Percentiles rank a stretch among this genome's conserved stretches.
These are phyloP conservation scores for Procambarus clarkii DNA, from an alignment of 1,140 invertebrate species.

Conservation along the genomic window DNA sequence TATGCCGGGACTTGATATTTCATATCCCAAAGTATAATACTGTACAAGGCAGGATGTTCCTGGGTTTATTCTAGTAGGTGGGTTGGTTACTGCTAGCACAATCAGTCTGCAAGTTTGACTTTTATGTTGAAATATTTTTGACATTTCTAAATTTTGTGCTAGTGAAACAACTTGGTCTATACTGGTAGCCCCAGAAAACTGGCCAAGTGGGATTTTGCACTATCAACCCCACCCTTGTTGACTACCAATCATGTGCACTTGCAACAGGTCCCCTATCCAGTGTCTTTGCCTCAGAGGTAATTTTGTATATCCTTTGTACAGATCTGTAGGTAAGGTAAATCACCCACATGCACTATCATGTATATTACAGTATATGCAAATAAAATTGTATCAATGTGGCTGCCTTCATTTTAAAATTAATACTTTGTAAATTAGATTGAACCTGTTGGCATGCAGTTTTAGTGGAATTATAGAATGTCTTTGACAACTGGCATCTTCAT, in stretches of 20 bases:
- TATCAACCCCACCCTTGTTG: background rate
- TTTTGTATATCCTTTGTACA: constrained; percentile 64
- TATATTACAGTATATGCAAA: background rate
- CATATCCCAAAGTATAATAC: background rate
- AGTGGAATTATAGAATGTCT: background rate
- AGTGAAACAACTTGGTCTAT: background rate
- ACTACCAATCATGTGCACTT: constrained; percentile 41
- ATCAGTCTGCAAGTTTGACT: background rate
- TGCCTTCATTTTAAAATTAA: constrained; percentile 20
- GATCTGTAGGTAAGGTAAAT: constrained; percentile 52
- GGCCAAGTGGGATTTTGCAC: constrained; percentile 30
- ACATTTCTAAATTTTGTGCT: background rate
- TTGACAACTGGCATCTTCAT: background rate
- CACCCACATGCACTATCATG: constrained; percentile 30
- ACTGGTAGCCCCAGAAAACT: background rate
- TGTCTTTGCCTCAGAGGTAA: constrained; percentile 60
- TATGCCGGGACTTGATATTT: constrained; percentile 2
- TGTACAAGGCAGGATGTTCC: background rate
- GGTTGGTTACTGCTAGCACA: background rate
- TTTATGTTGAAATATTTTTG: background rate
- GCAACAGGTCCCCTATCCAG: constrained; percentile 50
- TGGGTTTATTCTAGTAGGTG: background rate
- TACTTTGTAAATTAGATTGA: background rate
- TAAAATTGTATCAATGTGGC: constrained; percentile 21
- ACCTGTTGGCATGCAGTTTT: background rate